These are phyloP conservation scores for Thumatha senex DNA, from an alignment of 2,888 invertebrate species.

Conservation along the genomic window DNA sequence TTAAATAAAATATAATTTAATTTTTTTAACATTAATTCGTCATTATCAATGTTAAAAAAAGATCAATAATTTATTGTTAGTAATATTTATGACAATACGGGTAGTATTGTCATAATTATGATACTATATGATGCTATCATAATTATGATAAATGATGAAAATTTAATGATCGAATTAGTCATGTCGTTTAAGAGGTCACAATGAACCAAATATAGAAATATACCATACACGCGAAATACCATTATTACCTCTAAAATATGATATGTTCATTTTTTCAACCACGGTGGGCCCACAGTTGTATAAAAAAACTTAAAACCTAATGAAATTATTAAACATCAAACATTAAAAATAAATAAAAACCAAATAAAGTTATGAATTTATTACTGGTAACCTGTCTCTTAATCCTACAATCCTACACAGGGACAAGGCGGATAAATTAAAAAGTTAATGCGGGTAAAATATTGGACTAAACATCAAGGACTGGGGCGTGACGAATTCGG, in stretches of 20 bases:
- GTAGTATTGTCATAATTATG: no score
- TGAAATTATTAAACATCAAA: conserved; percentile 29
- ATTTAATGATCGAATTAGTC: no score
- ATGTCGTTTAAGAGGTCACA: no score
- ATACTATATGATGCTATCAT: no score
- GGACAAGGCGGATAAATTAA: conserved; percentile 46
- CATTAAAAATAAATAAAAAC: conserved; percentile 35
- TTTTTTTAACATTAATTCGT: no score
- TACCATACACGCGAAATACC: neutral
- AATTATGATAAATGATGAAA: no score
- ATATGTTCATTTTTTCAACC: neutral
- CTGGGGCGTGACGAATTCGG: conserved; percentile 50
- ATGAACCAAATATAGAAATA: no score
- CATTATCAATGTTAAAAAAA: no score
- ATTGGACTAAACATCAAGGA: conserved; percentile 48
- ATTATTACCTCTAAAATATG: no score
- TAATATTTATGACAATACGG: no score
- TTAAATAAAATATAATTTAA: no score
- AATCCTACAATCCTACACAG: conserved; percentile 44
- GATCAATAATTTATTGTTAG: no score
- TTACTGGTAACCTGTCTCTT: conserved; percentile 40
- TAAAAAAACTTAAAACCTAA: conserved; percentile 15
- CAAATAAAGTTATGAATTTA: conserved; percentile 53
- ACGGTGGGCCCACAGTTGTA: conserved; percentile 22
- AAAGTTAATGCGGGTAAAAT: conserved; percentile 53